Evolutionary conservation across 2,113 vertebrate genomes (phyloP).

Genomic region (Alectura lathami): DNA sequence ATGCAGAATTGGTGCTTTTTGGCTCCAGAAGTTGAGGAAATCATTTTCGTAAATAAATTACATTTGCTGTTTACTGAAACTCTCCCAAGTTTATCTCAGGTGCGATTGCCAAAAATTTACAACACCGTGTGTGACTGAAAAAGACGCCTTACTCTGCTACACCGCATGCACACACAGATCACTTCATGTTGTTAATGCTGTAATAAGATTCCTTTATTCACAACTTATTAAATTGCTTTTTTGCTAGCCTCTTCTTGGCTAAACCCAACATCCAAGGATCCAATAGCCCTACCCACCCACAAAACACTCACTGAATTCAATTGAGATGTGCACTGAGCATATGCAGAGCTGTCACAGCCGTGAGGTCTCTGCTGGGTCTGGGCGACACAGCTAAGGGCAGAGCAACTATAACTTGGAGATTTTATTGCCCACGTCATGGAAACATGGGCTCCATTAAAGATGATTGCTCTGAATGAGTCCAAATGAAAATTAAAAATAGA

Average conservation of each 20-base stretch:
- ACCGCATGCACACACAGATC: neutral
- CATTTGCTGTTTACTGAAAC: neutral
- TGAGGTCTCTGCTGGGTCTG: neutral
- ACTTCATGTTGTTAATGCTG: neutral
- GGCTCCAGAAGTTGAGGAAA: neutral
- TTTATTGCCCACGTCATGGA: neutral
- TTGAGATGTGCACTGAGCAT: neutral
- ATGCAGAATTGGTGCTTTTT: neutral
- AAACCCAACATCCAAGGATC: neutral
- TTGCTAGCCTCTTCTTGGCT: neutral
- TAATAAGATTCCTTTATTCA: neutral
- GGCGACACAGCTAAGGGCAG: neutral
- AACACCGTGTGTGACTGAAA: neutral
- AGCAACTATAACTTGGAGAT: neutral
- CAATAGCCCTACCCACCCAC: neutral
- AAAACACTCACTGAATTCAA: neutral
- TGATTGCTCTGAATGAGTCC: neutral
- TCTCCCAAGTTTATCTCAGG: neutral
- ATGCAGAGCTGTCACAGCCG: neutral
- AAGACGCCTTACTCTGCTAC: accelerated
- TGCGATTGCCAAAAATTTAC: neutral
- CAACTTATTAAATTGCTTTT: neutral
- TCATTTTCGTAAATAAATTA: neutral
- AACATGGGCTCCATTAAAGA: neutral
- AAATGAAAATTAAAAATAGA: neutral